phyloP scores from a whole-genome alignment of 2,113 vertebrate genomes.

The human (Homo sapiens) region DNA sequence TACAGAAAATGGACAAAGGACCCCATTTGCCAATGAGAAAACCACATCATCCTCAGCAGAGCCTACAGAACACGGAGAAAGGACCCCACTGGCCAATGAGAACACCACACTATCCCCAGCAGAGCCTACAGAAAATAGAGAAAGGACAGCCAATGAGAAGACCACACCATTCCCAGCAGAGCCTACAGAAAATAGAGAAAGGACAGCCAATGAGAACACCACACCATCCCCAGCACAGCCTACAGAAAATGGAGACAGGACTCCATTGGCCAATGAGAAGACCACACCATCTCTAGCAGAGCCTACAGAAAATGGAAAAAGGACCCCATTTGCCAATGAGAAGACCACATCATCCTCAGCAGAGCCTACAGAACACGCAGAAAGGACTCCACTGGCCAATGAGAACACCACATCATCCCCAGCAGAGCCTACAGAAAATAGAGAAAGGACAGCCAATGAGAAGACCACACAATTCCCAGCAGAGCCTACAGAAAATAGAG shows the following conservation, averaged over 20 bases:
- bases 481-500: not conserved
- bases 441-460: not conserved
- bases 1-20: not conserved
- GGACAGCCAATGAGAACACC: too few relatives aligned
- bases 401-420: not conserved
- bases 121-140: fast-evolving
- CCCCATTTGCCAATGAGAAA: not conserved
- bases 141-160: fast-evolving
- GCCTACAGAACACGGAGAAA: fast-evolving
- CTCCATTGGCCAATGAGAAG: not conserved
- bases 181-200: not conserved
- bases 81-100: not conserved
- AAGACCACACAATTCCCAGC: not conserved
- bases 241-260: not conserved
- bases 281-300: not conserved
- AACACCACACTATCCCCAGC: not conserved
- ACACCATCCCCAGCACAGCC: not conserved
- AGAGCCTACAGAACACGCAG: not conserved
- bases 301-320: not conserved
- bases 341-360: not conserved
- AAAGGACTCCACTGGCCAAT: not conserved
- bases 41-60: not conserved
- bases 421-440: not conserved
- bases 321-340: not conserved
- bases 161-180: not conserved